Percentiles rank a stretch among this genome's conserved stretches.
phyloP scores from a whole-genome alignment of 2,113 vertebrate genomes.

The Arenaria interpres region DNA sequence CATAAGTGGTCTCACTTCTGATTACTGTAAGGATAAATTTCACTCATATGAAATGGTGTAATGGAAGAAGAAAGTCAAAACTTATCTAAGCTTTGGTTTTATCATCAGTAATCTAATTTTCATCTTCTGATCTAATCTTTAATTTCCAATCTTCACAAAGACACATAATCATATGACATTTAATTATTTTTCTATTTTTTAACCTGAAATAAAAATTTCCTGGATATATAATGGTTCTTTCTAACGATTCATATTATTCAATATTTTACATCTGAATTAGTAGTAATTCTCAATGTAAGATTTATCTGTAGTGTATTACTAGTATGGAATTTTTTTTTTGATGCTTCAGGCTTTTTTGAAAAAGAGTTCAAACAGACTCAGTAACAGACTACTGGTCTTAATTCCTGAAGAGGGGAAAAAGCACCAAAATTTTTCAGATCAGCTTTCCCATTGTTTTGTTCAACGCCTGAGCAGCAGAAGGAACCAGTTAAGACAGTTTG shows the following conservation, averaged over 20 bases:
- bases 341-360: neutral
- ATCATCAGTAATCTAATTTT: neutral
- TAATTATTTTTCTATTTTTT: neutral
- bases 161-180: neutral
- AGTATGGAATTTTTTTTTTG: neutral
- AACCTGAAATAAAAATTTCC: neutral
- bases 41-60: neutral
- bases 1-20: neutral
- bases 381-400: neutral
- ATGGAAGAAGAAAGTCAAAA: neutral
- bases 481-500: neutral
- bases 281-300: neutral
- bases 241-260: neutral
- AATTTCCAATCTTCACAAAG: neutral
- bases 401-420: neutral
- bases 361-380: neutral
- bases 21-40: neutral
- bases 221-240: neutral
- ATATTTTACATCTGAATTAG: neutral
- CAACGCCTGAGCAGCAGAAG: neutral
- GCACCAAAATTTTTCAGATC: neutral
- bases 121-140: neutral
- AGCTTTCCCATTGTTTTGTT: neutral
- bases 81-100: neutral
- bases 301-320: neutral